Evolutionary conservation across 2,113 vertebrate species (phyloP).

Genomic region (Aleadryas rufinucha): DNA sequence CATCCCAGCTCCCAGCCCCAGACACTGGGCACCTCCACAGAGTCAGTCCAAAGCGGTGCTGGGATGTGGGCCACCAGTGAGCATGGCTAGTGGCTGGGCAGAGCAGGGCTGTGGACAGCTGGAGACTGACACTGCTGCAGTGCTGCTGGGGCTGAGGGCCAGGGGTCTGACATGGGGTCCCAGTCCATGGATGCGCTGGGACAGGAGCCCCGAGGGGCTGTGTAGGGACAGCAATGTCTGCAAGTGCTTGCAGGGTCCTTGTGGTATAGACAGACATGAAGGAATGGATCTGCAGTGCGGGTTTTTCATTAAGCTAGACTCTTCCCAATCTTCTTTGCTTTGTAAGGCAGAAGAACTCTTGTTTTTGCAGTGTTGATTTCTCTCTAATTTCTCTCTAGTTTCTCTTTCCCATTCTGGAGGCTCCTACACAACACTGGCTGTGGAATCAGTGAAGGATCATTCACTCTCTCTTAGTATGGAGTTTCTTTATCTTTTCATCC

Average conservation of each 20-base stretch:
- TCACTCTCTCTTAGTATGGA: background rate
- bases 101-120: background rate
- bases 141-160: background rate
- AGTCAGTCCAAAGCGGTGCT: background rate
- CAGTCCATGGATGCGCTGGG: background rate
- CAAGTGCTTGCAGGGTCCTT: fast-evolving
- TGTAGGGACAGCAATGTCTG: background rate
- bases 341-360: background rate
- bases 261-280: background rate
- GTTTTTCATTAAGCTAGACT: background rate
- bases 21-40: background rate
- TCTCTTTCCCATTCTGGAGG: background rate
- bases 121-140: background rate
- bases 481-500: background rate
- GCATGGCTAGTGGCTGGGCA: background rate
- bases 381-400: background rate
- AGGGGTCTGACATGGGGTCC: fast-evolving
- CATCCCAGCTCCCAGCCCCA: background rate
- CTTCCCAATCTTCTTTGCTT: background rate
- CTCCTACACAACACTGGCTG: background rate
- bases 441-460: background rate
- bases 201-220: background rate
- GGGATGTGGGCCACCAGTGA: too few species aligned
- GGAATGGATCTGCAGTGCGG: background rate
- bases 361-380: background rate